Base-by-base conservation (phyloP, 2,797 vertebrate genomes). In the Emydoidea blandingii region DNA sequence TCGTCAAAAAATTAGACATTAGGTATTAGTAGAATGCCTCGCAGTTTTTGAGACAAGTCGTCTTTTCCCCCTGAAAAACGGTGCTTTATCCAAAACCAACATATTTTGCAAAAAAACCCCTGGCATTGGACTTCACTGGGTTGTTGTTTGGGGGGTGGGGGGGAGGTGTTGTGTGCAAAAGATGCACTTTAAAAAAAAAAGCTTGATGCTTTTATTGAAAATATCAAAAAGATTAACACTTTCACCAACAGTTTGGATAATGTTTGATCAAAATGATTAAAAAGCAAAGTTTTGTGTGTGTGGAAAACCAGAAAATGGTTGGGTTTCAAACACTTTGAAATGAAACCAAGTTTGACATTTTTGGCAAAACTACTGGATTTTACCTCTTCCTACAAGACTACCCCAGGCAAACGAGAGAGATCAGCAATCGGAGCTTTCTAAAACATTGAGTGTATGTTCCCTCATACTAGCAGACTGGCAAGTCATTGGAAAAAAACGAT, bases 381-480 rank as follows among this genome's bases (percentile, higher is more conserved):
- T 47, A 29, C 44, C 90, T 90, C 83, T 91, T 92, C 83, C 94
- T 92, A 87, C 79, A 54, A 86, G 49, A 59, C 74, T 3, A 1
- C 62, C n/a, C 87, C 1, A 3, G 81, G 92, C 94, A 95, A 93
- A 91, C 81, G 83, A 90, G n/a, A 1, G 0, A 93, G 59, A 82
- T 68, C 50, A 94, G 68, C 41, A 79, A 12, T 83, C 85, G 50
- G 85, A 86, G 65, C 59, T 79, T 41, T 92, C 91, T 31, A 80
- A 95, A 97, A 85, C 78, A 52, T 62, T 72, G 18, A 47, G 49
- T 47, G 44, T 53, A 88, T 65, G 74, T 29, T 95, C 76, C 88
- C 54, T n/a, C 79, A 41, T 41, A 41, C 91, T 96, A 95, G 81
- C 92, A 93, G 88, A 59, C 91, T 91, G 78, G 95, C 85, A 80